Percentiles rank a stretch among this genome's conserved stretches.
phyloP scores from a whole-genome alignment of 2,797 vertebrate genomes.

The Vespertilio murinus region DNA sequence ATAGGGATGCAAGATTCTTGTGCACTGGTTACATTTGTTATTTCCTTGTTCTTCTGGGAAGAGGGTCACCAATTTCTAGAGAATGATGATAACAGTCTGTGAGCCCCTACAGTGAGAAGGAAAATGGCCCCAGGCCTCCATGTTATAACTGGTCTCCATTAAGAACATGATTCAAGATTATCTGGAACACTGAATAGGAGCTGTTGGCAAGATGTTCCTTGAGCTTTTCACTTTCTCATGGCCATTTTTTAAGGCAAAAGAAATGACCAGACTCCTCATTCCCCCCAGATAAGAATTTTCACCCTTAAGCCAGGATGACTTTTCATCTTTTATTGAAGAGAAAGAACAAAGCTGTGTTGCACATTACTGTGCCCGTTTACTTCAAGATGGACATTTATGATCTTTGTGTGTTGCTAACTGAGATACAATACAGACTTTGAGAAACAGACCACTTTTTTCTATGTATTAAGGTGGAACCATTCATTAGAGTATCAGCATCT shows the following conservation, averaged over 20 bases:
- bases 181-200: background rate
- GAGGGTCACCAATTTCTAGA: background rate
- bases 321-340: background rate
- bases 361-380: background rate
- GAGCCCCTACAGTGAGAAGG: background rate
- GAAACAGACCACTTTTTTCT: background rate
- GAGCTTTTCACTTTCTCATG: background rate
- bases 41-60: background rate
- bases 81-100: too few species aligned
- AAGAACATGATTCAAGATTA: background rate
- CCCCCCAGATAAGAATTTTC: background rate
- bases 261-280: background rate
- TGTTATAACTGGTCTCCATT: background rate
- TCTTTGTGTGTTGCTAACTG: background rate
- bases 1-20: background rate
- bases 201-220: background rate
- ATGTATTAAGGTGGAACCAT: background rate
- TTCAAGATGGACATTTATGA: background rate
- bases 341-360: background rate
- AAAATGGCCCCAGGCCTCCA: background rate
- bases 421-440: background rate
- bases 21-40: background rate
- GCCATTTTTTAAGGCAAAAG: background rate
- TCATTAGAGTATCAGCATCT: background rate
- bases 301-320: background rate